Evolutionary conservation across 2,113 vertebrate species (phyloP).

Genomic region (Apteryx mantelli): DNA sequence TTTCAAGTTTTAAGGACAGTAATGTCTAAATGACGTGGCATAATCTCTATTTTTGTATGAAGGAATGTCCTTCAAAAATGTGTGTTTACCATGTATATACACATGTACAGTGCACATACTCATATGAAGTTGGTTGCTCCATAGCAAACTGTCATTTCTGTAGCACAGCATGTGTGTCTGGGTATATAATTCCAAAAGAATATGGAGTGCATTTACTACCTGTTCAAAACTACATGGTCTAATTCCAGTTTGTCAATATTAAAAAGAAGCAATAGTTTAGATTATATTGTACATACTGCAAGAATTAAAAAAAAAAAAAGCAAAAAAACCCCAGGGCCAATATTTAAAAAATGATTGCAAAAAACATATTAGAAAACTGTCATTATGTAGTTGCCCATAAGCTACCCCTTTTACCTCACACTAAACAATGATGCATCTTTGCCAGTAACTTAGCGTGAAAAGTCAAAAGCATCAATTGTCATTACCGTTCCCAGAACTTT

Average conservation of each 20-base stretch:
- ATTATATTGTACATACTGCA: background rate
- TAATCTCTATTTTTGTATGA: background rate
- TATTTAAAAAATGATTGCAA: background rate
- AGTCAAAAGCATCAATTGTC: background rate
- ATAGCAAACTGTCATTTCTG: background rate
- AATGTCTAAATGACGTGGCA: background rate
- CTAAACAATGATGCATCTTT: background rate
- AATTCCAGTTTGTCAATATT: background rate
- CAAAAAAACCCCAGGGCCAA: background rate
- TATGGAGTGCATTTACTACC: background rate
- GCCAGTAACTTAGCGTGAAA: background rate
- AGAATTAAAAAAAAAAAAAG: background rate
- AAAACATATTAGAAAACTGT: background rate
- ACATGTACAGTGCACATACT: background rate
- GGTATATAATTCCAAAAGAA: background rate
- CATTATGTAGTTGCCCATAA: background rate
- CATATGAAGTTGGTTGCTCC: background rate
- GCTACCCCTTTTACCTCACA: background rate
- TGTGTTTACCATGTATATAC: background rate
- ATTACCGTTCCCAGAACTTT: background rate
- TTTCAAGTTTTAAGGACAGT: slow-evolving; percentile 29
- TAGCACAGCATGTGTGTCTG: background rate
- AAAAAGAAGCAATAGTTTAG: background rate
- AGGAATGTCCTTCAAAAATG: background rate
- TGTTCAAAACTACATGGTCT: background rate